Base-by-base conservation (phyloP, 1,140 invertebrate genomes). In the Teleopsis dalmanni region DNA sequence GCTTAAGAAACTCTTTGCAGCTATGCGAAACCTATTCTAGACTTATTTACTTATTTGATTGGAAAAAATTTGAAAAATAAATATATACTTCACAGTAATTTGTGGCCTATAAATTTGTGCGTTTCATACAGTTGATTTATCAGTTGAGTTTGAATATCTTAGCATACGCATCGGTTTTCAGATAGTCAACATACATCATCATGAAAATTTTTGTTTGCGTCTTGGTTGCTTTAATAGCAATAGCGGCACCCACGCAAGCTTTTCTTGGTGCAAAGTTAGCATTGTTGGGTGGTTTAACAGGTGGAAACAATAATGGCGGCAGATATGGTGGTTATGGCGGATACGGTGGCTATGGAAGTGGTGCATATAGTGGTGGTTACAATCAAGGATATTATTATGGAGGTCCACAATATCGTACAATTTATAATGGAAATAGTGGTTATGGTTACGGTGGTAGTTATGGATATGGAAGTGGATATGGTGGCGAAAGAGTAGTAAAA, bases 61-160 rank as follows among this genome's bases (percentile, higher is more conserved):
- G n/a, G n/a, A n/a, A n/a, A n/a, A n/a, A n/a, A n/a, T n/a, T n/a
- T n/a, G n/a, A n/a, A n/a, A n/a, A n/a, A n/a, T n/a, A n/a, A n/a
- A n/a, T n/a, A n/a, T n/a, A n/a, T n/a, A n/a, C n/a, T n/a, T n/a
- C n/a, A n/a, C n/a, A n/a, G n/a, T n/a, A n/a, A 34, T 37, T 42
- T 40, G 52, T 51, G 53, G 56, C 52, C 54, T 65, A 65, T 65
- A 65, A 65, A 65, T 65, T 60, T 59, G 62, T 60, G 60, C 47
- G 57, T 50, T 48, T 26, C 25, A 51, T 21, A 48, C 44, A 51
- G 38, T 52, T 55, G 56, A 47, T 48, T 52, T 52, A 65, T 60
- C 62, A 65, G 62, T 65, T 65, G 58, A 65, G 60, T 62, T 60
- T 19, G 25, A 25, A 21, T 59, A 52, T 60, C 44, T 25, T 22